Evolutionary conservation across 2,888 invertebrate species (phyloP), one percentile per base, ranked within the genome.

Genomic region (Lepidonotus clava): DNA sequence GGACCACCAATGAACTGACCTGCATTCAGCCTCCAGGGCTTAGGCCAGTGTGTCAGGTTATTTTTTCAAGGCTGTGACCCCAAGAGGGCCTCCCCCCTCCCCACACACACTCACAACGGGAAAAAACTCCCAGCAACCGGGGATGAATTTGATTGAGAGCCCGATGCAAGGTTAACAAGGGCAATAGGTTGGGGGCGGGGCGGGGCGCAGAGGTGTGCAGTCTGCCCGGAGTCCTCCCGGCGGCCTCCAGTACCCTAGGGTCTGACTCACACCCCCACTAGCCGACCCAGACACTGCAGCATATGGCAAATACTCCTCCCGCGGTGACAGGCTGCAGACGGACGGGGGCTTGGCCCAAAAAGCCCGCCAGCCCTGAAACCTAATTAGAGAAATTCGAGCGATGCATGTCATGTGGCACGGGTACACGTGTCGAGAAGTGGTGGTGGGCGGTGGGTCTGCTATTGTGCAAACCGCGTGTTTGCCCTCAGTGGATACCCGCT

Each of bases 351-450:
- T 18, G 18, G 8, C 46, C 8, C 46, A 8, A 8, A 11, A 46
- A 8, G 46, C 46, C 46, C 8, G 46, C 46, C 46, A 8, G 18
- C 46, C 46, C 46, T 24, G 38, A 71, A 71, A 71, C 71, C 71
- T 71, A 71, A 71, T 71, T 71, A 71, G 38, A 71, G 71, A 34
- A 71, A 71, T 71, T 34, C 71, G 34, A 71, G 34, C 71, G 38
- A 38, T 71, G 36, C 71, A 71, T 71, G 71, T 71, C 71, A 71
- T 71, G 71, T 24, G 71, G 71, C 71, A 6, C 6, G 38, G 34
- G 38, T 21, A 71, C 71, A 71, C 24, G 71, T 71, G 71, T 71
- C 71, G 34, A 71, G 71, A 8, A n/a, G n/a, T n/a, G n/a, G n/a
- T n/a, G n/a, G n/a, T n/a, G n/a, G n/a, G n/a, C n/a, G n/a, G n/a